Percentiles rank a stretch among this genome's conserved stretches.
Conservation (phyloP, 2,113 vertebrate genomes). For the Triplophysa dalaica region DNA sequence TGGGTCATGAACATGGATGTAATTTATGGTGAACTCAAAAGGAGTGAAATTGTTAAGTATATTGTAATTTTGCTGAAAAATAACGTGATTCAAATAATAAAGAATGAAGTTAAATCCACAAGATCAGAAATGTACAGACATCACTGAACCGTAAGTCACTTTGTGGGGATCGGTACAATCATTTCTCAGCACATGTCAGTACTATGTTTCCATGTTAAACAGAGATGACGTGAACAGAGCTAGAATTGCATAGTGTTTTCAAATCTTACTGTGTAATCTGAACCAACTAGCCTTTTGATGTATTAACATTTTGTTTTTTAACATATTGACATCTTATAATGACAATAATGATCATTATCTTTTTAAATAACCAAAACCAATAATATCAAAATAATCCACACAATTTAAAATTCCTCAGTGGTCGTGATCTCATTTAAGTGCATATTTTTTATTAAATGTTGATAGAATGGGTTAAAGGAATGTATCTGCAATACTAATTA, state of each 20-base stretch:
- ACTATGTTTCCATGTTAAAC: constrained; percentile 3
- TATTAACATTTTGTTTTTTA: background rate
- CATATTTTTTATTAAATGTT: background rate
- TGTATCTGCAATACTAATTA: background rate
- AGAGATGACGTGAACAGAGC: constrained; percentile 52
- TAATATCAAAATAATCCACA: constrained; percentile 4
- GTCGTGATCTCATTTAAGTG: constrained; percentile 34
- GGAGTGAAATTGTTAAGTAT: background rate
- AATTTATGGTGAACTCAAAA: background rate
- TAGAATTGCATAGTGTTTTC: constrained; percentile 71
- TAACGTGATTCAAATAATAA: background rate
- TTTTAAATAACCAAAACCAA: constrained; percentile 1
- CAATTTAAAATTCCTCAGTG: constrained; percentile 13
- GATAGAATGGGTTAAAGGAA: constrained; percentile 6
- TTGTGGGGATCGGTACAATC: constrained; percentile 40
- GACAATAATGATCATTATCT: background rate
- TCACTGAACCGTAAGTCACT: constrained; percentile 26
- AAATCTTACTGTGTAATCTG: constrained; percentile 62
- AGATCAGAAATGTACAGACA: constrained; percentile 10
- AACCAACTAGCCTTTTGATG: constrained; percentile 42
- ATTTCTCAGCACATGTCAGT: constrained; percentile 5
- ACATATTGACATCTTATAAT: background rate
- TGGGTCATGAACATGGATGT: background rate
- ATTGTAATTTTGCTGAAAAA: background rate
- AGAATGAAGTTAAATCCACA: background rate